A percentile compares a stretch with the other conserved stretches of the same genome.
phyloP scores from a whole-genome alignment of 2,888 invertebrate species.

The Podabrus alpinus region DNA sequence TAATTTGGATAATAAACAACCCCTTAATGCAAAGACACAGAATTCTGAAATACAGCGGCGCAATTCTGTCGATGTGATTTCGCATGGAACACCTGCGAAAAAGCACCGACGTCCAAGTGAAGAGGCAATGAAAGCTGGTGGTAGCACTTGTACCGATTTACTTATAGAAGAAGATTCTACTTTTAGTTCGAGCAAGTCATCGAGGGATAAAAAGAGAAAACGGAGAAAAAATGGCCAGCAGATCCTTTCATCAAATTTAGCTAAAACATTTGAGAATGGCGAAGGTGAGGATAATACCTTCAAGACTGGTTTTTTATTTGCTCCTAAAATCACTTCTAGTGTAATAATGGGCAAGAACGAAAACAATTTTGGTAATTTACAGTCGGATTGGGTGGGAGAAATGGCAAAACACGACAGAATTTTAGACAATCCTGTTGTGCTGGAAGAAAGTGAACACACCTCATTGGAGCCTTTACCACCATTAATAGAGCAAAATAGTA shows the following conservation, averaged over 20 bases:
- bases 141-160: conserved; percentile 62
- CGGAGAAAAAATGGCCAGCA: conserved; percentile 36
- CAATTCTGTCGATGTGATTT: conserved; percentile 69
- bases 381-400: conserved; percentile 40
- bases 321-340: conserved; percentile 27
- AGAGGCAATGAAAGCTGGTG: conserved; percentile 65
- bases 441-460: conserved; percentile 53
- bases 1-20: conserved; percentile 47
- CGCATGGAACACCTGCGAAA: conserved; percentile 59
- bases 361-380: conserved; percentile 31
- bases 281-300: conserved; percentile 19
- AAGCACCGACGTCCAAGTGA: conserved; percentile 75
- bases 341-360: conserved; percentile 35
- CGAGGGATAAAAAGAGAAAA: conserved; percentile 47
- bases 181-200: conserved; percentile 39
- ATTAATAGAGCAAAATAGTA: background rate
- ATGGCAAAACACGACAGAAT: conserved; percentile 20
- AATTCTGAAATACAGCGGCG: conserved; percentile 54
- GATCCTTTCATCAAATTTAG: conserved; percentile 42
- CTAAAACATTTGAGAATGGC: conserved; percentile 37
- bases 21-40: conserved; percentile 13
- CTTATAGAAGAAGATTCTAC: conserved; percentile 59
- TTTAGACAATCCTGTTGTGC: conserved; percentile 49
- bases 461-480: conserved; percentile 44
- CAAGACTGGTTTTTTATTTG: conserved; percentile 23